Evolutionary conservation across 1,140 invertebrate genomes (phyloP), one percentile per base, ranked within the genome.

Genomic region (Diprion similis): DNA sequence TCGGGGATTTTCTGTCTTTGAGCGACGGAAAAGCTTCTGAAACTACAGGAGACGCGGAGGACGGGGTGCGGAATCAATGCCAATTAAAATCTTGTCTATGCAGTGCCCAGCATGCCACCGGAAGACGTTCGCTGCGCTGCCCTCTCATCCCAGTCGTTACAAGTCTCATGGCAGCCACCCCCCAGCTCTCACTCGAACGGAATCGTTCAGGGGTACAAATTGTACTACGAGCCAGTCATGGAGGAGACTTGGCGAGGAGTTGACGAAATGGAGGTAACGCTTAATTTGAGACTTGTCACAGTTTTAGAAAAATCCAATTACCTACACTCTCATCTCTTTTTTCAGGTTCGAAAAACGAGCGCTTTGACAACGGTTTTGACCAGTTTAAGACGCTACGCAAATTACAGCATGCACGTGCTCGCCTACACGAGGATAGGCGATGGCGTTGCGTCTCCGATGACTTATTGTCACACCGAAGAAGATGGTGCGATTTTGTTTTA

Each of bases 91-190:
- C 6, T 37, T 37, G 24, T 37, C 24, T 37, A 0, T 87, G 2
- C 81, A 95, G 94, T 94, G 11, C 94, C 94, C 17, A 93, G 92
- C 79, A 89, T 90, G 75, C 89, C 94, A 4, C 94, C 94, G 1
- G 92, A 93, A 82, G 93, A 94, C 79, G 90, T 95, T 17, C 86
- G 91, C 37, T 95, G 94, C 83, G 91, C 90, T 0, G 91, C 93
- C 0, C 83, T 93, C 8, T 92, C 93, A 1, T 94, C 95, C 0
- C 91, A 94, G 76, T 95, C 93, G 15, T 86, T 96, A 13, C 92
- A 94, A 87, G 91, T 97, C 7, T 93, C 93, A 15, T 97, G 95
- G 95, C 93, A 95, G 69, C 93, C 94, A n/a, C 95, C 95, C 0
- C 92, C 92, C 10, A 89, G 91, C 64, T 90, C 92, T 75, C 91